These are phyloP conservation scores for Lissonota sp. DNA, from an alignment of 2,888 invertebrate species.

Conservation along the genomic window DNA sequence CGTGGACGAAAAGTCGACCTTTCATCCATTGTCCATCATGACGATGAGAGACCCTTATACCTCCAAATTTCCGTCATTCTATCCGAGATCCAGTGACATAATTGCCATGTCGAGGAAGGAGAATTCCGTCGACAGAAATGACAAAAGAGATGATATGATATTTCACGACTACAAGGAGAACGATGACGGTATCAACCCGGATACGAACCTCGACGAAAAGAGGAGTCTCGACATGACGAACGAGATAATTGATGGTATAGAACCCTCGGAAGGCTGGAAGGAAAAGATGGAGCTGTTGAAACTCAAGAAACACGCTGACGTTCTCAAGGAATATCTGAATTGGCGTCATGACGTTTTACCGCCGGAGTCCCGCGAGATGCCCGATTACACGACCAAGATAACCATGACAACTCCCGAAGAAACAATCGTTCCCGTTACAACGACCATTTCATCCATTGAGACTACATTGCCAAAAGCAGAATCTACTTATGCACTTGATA, in stretches of 20 bases:
- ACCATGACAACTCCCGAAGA: constrained; percentile 17
- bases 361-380: constrained; percentile 29
- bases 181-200: neutral
- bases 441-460: neutral
- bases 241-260: constrained; percentile 25
- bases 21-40: neutral
- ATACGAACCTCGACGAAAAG: constrained; percentile 19
- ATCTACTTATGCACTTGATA: constrained; percentile 9
- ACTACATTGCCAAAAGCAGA: neutral
- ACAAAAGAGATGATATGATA: constrained; percentile 37
- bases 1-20: neutral
- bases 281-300: constrained; percentile 68
- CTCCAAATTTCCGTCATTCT: constrained; percentile 43
- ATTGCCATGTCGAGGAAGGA: constrained; percentile 6
- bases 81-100: constrained; percentile 46
- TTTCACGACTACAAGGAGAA: constrained; percentile 57
- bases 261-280: constrained; percentile 61
- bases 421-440: neutral
- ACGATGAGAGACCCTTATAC: neutral
- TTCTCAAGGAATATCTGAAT: constrained; percentile 67
- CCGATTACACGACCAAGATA: constrained; percentile 55
- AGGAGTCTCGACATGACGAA: constrained; percentile 27
- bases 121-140: neutral
- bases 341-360: constrained; percentile 60
- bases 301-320: constrained; percentile 67